Evolutionary conservation across 1,140 invertebrate species (phyloP), one percentile per base, ranked within the genome.

Genomic region (Latrodectus geometricus): DNA sequence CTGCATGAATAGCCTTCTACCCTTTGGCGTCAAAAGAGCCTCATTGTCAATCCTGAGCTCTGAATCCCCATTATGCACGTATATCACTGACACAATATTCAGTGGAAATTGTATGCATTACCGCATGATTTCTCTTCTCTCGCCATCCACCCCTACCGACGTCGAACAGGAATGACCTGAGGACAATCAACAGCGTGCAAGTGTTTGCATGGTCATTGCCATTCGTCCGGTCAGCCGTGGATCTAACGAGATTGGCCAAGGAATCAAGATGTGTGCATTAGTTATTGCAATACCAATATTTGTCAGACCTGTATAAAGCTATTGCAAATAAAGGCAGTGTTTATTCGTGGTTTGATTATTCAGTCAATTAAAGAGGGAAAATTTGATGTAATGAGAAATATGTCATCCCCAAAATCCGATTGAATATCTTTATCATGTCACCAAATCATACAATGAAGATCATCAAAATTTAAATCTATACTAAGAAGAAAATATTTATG

Each of bases 251-350:
- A 75, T 74, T 75, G 56, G 74, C 50, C 68, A 8, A 61, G 74
- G 77, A 86, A 86, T 86, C 56, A 86, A 86, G 83, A 86, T 86
- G 83, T 86, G 75, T 86, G 35, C 48, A 65, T 86, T 86, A 86
- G 75, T 86, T 86, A 86, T 86, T 77, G 83, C 52, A 56, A 8
- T 52, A 48, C 73, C 48, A 77, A 86, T 70, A 52, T 75, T 75
- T 54, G 73, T 73, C 54, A 14, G 11, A 8, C 49, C 48, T 52
- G 52, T n/a, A 68, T 70, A 76, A 76, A 54, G 56, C 66, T 61
- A 77, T 50, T 35, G 49, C 66, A 70, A 86, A 86, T 35, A 86
- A 86, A 72, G 54, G 8, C 73, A 49, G 52, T 68, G 61, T 77
- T 61, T 61, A 20, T 54, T 35, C 49, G 68, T 48, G 78, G 82